These are phyloP conservation scores for Ariolimax columbianus DNA, from an alignment of 2,888 invertebrate genomes.

Conservation along the genomic window DNA sequence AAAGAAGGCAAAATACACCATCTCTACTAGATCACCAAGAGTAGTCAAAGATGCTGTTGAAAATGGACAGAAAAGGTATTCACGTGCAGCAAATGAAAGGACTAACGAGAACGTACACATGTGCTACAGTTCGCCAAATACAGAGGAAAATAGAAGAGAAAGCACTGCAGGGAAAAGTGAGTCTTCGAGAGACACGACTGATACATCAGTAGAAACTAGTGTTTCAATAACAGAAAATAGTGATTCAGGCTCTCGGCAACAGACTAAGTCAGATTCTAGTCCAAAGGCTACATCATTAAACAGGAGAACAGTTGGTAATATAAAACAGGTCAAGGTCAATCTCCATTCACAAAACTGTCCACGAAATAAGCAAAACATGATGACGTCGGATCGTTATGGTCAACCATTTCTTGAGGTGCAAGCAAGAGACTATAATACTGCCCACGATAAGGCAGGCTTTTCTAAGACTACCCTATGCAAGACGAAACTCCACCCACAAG, in stretches of 20 bases:
- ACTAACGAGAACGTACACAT: background rate
- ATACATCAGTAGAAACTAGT: background rate
- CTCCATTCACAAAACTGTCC: background rate
- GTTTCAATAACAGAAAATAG: background rate
- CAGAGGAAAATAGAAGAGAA: too few species aligned
- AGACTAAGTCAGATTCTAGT: background rate
- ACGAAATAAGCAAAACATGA: background rate
- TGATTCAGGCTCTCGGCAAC: background rate
- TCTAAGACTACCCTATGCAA: background rate
- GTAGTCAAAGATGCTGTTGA: background rate
- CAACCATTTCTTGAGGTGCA: background rate
- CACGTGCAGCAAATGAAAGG: background rate
- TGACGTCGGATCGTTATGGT: background rate
- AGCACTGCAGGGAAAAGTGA: background rate
- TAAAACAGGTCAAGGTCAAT: background rate
- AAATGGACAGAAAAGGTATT: background rate
- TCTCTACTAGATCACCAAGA: background rate
- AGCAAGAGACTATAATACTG: background rate
- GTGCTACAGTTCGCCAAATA: too few species aligned
- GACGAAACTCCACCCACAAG: background rate
- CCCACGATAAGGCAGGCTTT: background rate
- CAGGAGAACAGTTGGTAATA: background rate
- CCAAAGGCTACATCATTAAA: too few species aligned
- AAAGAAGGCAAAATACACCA: background rate
- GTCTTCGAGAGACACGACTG: background rate